Percentiles rank a stretch among this genome's conserved stretches.
Evolutionary conservation across 1,140 invertebrate species (phyloP).

Genomic region (Cherax destructor): DNA sequence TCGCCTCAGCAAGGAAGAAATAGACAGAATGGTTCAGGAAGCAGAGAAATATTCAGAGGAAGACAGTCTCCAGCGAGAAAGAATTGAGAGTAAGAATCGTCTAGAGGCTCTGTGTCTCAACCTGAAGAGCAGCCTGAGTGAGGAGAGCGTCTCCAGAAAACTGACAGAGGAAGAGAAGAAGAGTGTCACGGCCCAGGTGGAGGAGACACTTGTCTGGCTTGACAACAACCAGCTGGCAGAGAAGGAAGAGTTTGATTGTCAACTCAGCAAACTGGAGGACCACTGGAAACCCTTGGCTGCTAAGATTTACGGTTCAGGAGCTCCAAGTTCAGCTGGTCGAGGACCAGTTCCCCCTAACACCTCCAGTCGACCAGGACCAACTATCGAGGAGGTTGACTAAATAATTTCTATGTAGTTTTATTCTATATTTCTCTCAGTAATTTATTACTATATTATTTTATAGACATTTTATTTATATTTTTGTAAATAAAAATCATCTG

Average conservation of each 20-base stretch:
- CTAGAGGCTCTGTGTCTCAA: neutral
- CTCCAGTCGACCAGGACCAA: neutral
- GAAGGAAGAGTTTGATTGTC: conserved; percentile 75
- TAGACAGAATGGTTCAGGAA: conserved; percentile 2
- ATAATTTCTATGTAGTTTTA: no score
- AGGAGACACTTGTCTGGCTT: conserved; percentile 76
- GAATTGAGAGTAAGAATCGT: neutral
- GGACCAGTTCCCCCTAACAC: neutral
- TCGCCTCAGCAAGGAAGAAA: conserved; percentile 4
- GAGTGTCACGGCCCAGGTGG: conserved; percentile 77
- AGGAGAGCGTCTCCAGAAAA: conserved; percentile 80
- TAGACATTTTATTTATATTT: no score
- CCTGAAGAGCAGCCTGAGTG: conserved; percentile 78
- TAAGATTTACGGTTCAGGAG: neutral
- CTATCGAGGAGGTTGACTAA: neutral
- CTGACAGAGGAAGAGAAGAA: conserved; percentile 80
- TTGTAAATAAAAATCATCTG: no score
- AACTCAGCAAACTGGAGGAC: conserved; percentile 75
- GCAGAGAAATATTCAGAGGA: neutral
- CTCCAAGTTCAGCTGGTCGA: neutral
- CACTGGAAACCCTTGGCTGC: neutral
- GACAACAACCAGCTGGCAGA: conserved; percentile 76
- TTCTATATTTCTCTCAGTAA: no score
- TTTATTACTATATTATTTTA: no score
- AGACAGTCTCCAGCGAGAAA: neutral